Evolutionary conservation across 2,888 invertebrate species (phyloP), one percentile per base, ranked within the genome.

Genomic region (Perdita meconis): DNA sequence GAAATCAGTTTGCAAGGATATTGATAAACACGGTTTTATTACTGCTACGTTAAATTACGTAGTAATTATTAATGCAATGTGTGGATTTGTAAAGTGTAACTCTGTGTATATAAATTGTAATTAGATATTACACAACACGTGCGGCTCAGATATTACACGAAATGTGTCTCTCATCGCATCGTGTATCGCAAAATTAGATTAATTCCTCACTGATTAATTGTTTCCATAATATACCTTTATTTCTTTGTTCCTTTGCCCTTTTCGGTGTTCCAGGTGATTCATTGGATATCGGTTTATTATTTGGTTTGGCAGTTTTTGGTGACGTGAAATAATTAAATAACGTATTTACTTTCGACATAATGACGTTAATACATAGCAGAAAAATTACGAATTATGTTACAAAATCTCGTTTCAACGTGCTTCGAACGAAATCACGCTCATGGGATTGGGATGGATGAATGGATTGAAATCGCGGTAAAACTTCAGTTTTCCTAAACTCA

Each of bases 311-410:
- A 59, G 76, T 78, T 66, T 90, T 91, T n/a, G 92, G 90, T 34
- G 92, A 91, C 1, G 93, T 90, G 86, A 96, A 96, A 88, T 96
- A 96, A 88, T 96, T 96, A 56, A 95, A 94, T 13, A 96, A 88
- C 0, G 95, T 96, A 87, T 96, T 95, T 44, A 95, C 93, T 57
- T 86, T 86, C 44, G 88, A 77, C 87, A 86, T 87, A 16, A 24
- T 72, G 40, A 6, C 19, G n/a, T 60, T 34, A 50, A 13, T 6
- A 36, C 66, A 16, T 26, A 56, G 26, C 26, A 2, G 13, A 57
- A 12, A 5, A 59, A 47, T 67, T 13, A 12, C n/a, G 10, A 72
- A 13, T n/a, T 34, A 3, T 6, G n/a, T 1, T 2, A 10, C 2
- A 47, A 66, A 60, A 63, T 10, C 22, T 51, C 4, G 1, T 1